Evolutionary conservation across 1,140 invertebrate species (phyloP).

Genomic region (Phymorhynchus buccinoides): DNA sequence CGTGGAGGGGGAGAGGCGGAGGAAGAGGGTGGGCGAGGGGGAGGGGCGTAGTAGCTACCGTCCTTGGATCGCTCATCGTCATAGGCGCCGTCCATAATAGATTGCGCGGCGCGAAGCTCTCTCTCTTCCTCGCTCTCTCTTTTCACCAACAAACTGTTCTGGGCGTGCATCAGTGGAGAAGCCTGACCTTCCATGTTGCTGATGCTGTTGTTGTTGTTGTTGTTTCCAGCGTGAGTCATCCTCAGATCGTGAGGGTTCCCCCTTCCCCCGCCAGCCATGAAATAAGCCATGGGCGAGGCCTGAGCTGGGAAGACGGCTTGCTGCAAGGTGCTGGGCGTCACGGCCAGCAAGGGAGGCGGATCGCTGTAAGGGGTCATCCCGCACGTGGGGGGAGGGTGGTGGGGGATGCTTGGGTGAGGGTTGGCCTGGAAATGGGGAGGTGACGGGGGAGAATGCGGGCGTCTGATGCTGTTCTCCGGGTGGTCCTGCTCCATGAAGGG

Average conservation of each 20-base stretch:
- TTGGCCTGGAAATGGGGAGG: conserved; percentile 21
- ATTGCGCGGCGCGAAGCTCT: not conserved
- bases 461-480: not conserved
- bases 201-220: not conserved
- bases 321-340: conserved; percentile 32
- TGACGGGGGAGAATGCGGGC: not conserved
- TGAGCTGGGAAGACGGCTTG: conserved; percentile 34
- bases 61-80: not conserved
- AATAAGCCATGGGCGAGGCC: conserved; percentile 34
- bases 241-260: not conserved
- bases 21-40: not conserved
- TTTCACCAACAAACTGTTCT: conserved; percentile 22
- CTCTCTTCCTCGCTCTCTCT: conserved; percentile 33
- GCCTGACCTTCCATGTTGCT: not conserved
- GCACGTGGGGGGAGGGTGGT: conserved; percentile 15
- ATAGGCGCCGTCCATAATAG: not conserved
- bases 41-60: not conserved
- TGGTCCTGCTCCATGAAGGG: conserved; percentile 45
- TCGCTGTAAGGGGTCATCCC: conserved; percentile 36
- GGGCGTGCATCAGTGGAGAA: not conserved
- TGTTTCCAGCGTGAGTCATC: not conserved
- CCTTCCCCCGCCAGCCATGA: conserved; percentile 27
- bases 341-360: conserved; percentile 49
- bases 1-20: not conserved
- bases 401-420: conserved; percentile 41